phyloP scores from a whole-genome alignment of 2,888 invertebrate species.

The Mesorhabditis sp. region DNA sequence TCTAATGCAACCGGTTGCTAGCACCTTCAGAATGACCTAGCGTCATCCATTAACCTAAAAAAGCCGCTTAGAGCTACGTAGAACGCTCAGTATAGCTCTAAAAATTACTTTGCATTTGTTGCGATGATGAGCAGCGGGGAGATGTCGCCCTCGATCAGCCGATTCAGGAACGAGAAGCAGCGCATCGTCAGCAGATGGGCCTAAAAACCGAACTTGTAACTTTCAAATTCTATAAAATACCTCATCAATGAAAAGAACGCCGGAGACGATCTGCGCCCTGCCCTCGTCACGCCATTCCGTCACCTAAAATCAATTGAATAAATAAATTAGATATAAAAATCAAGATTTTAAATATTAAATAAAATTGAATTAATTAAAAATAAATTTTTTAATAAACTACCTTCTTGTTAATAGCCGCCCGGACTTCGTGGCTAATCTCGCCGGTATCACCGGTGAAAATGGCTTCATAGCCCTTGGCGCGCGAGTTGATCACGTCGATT shows the following conservation, averaged over 20 bases:
- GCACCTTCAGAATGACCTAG: neutral
- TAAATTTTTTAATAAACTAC: conserved; percentile 57
- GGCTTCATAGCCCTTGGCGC: conserved; percentile 87
- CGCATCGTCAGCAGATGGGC: conserved; percentile 97
- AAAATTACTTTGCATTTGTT: conserved; percentile 69
- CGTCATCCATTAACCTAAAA: conserved; percentile 64
- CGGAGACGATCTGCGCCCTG: conserved; percentile 96
- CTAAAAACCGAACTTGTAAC: too few species aligned
- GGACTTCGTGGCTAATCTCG: conserved; percentile 92
- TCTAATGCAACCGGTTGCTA: too few species aligned
- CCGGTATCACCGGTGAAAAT: conserved; percentile 98
- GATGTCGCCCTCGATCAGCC: conserved; percentile 90
- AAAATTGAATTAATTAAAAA: neutral
- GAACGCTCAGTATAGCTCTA: too few species aligned
- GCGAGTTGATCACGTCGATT: conserved; percentile 95
- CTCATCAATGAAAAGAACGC: conserved; percentile 65
- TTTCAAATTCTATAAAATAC: too few species aligned
- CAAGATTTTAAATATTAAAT: neutral
- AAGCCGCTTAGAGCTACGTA: too few species aligned
- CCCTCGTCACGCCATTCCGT: conserved; percentile 99
- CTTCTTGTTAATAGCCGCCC: conserved; percentile 95
- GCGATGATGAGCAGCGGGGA: conserved; percentile 98
- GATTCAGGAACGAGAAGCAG: conserved; percentile 94
- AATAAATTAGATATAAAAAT: neutral
- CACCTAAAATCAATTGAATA: conserved; percentile 59